phyloP scores from a whole-genome alignment of 2,797 vertebrate species.

The Notamacropus eugenii region DNA sequence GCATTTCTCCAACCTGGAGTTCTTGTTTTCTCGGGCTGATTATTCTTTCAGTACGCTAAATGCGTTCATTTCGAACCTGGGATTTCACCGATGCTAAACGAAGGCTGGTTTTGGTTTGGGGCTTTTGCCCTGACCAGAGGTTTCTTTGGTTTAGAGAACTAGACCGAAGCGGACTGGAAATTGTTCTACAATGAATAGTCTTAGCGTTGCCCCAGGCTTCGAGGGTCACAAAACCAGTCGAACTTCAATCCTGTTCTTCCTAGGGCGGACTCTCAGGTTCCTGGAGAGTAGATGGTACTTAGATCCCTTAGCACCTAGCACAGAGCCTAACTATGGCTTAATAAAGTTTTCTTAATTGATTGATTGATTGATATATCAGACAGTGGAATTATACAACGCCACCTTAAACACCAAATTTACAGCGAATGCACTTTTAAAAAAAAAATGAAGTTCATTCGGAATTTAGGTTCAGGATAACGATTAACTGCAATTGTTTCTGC shows the following conservation, averaged over 20 bases:
- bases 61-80: neutral
- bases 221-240: neutral
- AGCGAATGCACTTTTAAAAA: neutral
- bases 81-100: neutral
- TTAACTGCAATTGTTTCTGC: neutral
- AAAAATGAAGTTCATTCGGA: neutral
- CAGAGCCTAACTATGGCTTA: neutral
- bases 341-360: neutral
- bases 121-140: neutral
- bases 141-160: neutral
- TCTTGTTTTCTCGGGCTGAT: neutral
- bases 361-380: neutral
- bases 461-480: slow-evolving; percentile 9
- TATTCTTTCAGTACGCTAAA: neutral
- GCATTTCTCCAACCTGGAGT: neutral
- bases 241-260: neutral
- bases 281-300: neutral
- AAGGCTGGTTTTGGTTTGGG: neutral
- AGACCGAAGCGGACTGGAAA: neutral
- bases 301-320: neutral
- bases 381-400: neutral
- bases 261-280: neutral
- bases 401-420: slow-evolving; percentile 18
- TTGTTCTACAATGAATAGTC: neutral
- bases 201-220: neutral